Conservation (phyloP, 2,888 invertebrate genomes). For the Stenchaetothrips biformis region DNA sequence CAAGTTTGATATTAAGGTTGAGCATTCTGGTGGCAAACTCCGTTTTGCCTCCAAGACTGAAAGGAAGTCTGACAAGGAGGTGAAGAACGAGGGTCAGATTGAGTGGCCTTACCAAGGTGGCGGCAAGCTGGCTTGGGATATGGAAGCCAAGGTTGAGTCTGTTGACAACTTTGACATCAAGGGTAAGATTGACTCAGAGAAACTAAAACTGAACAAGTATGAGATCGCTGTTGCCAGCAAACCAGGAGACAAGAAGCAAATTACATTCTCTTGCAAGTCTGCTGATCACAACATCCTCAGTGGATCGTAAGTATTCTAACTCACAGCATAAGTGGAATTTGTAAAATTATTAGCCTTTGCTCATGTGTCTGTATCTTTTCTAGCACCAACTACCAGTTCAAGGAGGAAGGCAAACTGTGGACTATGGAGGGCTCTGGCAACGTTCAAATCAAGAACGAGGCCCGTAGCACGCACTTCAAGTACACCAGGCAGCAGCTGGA, state of each 20-base stretch:
- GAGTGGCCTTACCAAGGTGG: slow-evolving; percentile 34
- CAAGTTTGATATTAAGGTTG: slow-evolving; percentile 55
- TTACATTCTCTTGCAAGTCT: slow-evolving; percentile 60
- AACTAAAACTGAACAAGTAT: slow-evolving; percentile 60
- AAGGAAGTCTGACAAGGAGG: slow-evolving; percentile 49
- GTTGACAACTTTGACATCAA: slow-evolving; percentile 63
- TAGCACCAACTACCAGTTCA: slow-evolving; percentile 63
- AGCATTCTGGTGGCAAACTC: slow-evolving; percentile 50
- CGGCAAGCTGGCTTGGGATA: slow-evolving; percentile 49
- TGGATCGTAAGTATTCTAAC: slow-evolving; percentile 56
- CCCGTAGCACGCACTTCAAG: slow-evolving; percentile 68
- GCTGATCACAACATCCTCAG: slow-evolving; percentile 61
- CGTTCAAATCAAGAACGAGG: slow-evolving; percentile 62
- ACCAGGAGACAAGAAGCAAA: slow-evolving; percentile 52
- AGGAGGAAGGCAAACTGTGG: slow-evolving; percentile 64
- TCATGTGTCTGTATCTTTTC: slow-evolving; percentile 31
- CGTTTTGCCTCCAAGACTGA: slow-evolving; percentile 48
- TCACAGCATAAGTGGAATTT: neutral
- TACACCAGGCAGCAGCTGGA: slow-evolving; percentile 59
- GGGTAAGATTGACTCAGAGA: slow-evolving; percentile 57
- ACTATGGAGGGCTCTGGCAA: slow-evolving; percentile 72
- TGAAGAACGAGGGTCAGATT: slow-evolving; percentile 53
- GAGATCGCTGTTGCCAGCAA: slow-evolving; percentile 60
- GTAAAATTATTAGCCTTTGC: slow-evolving; percentile 4
- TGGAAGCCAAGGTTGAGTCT: slow-evolving; percentile 49